Percentiles rank a stretch among this genome's conserved stretches.
phyloP scores from a whole-genome alignment of 2,888 invertebrate genomes.

The Gastrophysa polygoni region DNA sequence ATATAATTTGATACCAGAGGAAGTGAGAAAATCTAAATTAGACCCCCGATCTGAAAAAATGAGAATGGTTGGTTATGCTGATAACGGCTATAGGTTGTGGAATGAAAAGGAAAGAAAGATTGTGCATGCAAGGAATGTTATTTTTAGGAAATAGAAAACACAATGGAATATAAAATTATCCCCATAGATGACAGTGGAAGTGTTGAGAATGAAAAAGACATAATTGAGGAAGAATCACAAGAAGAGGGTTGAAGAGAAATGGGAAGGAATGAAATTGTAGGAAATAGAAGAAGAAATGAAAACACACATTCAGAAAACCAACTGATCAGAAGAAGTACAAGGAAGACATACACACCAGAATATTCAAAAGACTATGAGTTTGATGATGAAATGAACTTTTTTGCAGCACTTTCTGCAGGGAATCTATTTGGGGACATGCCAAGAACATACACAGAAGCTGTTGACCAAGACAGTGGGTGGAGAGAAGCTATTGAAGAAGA shows the following conservation, averaged over 20 bases:
- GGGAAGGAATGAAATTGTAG: slow-evolving; percentile 1
- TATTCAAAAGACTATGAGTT: slow-evolving; percentile 10
- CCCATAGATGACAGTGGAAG: neutral
- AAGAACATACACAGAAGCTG: slow-evolving; percentile 29
- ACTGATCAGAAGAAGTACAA: slow-evolving; percentile 14
- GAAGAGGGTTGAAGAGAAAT: neutral
- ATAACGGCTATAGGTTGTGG: slow-evolving; percentile 19
- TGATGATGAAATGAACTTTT: slow-evolving; percentile 21
- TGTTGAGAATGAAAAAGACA: slow-evolving; percentile 2
- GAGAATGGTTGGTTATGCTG: no score
- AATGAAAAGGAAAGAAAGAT: slow-evolving; percentile 17
- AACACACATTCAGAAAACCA: neutral
- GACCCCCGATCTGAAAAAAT: no score
- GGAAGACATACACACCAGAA: slow-evolving; percentile 18
- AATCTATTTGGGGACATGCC: slow-evolving; percentile 29
- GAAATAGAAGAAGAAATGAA: neutral
- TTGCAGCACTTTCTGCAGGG: slow-evolving; percentile 21
- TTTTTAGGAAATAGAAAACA: slow-evolving; percentile 25
- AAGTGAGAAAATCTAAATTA: no score
- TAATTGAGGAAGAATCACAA: neutral
- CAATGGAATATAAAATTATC: neutral
- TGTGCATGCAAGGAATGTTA: slow-evolving; percentile 24
- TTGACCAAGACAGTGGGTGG: slow-evolving; percentile 25
- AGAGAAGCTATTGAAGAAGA: slow-evolving; percentile 32
- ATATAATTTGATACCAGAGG: no score